Percentiles rank a stretch among this genome's conserved stretches.
Conservation (phyloP, 2,113 vertebrate genomes). For the Phalacrocorax pelagicus region DNA sequence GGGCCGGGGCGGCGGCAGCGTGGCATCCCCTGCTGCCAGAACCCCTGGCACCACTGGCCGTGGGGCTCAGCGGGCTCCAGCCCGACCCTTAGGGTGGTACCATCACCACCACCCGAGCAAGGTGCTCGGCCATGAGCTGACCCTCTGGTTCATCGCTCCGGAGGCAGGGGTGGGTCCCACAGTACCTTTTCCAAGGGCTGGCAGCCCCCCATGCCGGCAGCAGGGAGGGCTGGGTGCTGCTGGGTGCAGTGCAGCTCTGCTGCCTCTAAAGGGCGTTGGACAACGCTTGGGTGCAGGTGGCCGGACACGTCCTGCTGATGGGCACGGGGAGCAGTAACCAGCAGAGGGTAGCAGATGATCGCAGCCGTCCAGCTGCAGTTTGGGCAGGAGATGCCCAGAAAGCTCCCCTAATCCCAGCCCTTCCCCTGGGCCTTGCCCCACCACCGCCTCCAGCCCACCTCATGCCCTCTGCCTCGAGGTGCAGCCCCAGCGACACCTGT, state of each 20-base stretch:
- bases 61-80: not conserved
- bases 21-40: not conserved
- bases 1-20: fast-evolving
- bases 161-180: not conserved
- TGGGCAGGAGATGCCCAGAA: not conserved
- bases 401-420: not conserved
- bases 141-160: not conserved
- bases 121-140: fast-evolving
- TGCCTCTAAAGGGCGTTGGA: not conserved
- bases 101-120: not conserved
- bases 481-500: not conserved
- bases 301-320: fast-evolving
- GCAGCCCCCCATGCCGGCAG: not conserved
- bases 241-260: not conserved
- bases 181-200: not conserved
- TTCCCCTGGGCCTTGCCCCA: not conserved
- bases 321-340: not conserved
- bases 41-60: fast-evolving
- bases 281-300: not conserved
- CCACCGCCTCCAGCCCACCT: not conserved
- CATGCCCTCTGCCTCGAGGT: not conserved
- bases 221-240: not conserved
- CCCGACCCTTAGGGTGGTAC: not conserved
- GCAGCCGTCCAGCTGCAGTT: not conserved
- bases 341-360: constrained; percentile 29